Conservation (phyloP, 2,797 vertebrate species). For the Paedocypris micromegethes region DNA sequence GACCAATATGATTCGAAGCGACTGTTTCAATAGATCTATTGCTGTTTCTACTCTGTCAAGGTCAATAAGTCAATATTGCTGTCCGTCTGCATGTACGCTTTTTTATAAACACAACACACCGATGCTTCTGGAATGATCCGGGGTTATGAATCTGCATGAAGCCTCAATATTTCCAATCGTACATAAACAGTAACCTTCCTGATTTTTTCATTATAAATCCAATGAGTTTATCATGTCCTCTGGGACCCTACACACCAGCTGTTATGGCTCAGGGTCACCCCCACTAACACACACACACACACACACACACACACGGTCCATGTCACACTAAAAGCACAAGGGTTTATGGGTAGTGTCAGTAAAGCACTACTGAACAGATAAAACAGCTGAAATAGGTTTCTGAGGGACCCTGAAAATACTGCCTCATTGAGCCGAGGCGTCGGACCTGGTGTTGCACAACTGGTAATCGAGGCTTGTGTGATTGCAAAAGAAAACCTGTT, state of each 20-base stretch:
- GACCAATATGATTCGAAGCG: neutral
- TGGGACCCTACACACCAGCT: slow-evolving; percentile 39
- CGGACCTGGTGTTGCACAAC: slow-evolving; percentile 5
- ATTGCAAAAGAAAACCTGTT: neutral
- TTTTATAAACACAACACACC: neutral
- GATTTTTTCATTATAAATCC: slow-evolving; percentile 24
- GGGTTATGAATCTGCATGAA: slow-evolving; percentile 4
- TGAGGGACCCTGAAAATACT: slow-evolving; percentile 35
- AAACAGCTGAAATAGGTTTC: slow-evolving; percentile 43
- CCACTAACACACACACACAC: slow-evolving; percentile 13
- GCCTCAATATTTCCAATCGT: neutral
- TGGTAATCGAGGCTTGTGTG: slow-evolving; percentile 6
- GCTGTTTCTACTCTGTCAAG: slow-evolving; percentile 17
- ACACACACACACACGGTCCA: slow-evolving; percentile 23
- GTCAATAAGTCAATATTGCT: slow-evolving; percentile 20
- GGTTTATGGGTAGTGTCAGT: slow-evolving; percentile 43
- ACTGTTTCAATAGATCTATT: neutral
- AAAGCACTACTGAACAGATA: slow-evolving; percentile 38
- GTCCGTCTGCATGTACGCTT: slow-evolving; percentile 18
- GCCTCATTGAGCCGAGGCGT: slow-evolving; percentile 25
- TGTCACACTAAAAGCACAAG: slow-evolving; percentile 41
- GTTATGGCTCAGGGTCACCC: slow-evolving; percentile 38
- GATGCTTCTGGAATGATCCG: neutral
- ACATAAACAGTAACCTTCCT: slow-evolving; percentile 22
- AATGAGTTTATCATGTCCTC: slow-evolving; percentile 31